phyloP scores from a whole-genome alignment of 92 coral and sea anemone genomes.

The Hydrozoanthus gracilis region DNA sequence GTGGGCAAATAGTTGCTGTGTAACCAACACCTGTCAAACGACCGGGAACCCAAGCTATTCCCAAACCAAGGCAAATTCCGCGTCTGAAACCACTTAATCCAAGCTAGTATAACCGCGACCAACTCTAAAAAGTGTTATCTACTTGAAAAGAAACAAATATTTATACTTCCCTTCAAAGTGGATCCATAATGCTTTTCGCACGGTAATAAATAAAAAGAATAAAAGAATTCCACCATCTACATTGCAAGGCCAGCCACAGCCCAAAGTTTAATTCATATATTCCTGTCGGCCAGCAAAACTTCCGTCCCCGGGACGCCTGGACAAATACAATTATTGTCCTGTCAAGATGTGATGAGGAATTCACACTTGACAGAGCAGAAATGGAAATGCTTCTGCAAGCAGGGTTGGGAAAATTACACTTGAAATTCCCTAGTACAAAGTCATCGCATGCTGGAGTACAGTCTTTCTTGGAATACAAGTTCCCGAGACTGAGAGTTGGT shows the following conservation, averaged over 20 bases:
- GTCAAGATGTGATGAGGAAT: conserved; percentile 62
- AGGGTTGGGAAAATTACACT: conserved; percentile 70
- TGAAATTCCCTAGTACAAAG: conserved; percentile 66
- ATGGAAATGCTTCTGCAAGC: conserved; percentile 65
- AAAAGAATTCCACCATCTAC: conserved; percentile 53
- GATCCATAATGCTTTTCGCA: no score
- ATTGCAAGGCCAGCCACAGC: conserved; percentile 45
- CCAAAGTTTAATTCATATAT: conserved; percentile 59
- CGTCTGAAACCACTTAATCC: no score
- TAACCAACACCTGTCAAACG: no score
- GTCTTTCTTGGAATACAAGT: conserved; percentile 62
- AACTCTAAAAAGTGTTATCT: no score
- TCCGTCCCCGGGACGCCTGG: conserved; percentile 73
- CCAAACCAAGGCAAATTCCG: no score
- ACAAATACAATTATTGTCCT: conserved; percentile 68
- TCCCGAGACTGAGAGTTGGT: conserved; percentile 68
- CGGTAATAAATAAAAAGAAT: no score
- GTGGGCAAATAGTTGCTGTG: no score
- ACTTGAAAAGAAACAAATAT: no score
- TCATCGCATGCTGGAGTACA: conserved; percentile 64
- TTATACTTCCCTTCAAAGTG: no score
- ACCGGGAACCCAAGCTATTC: no score
- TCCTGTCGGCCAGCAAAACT: conserved; percentile 44
- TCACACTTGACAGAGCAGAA: conserved; percentile 63
- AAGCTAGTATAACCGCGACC: no score